Conservation (phyloP, 2,797 vertebrate species). For the Echeneis naucrates region DNA sequence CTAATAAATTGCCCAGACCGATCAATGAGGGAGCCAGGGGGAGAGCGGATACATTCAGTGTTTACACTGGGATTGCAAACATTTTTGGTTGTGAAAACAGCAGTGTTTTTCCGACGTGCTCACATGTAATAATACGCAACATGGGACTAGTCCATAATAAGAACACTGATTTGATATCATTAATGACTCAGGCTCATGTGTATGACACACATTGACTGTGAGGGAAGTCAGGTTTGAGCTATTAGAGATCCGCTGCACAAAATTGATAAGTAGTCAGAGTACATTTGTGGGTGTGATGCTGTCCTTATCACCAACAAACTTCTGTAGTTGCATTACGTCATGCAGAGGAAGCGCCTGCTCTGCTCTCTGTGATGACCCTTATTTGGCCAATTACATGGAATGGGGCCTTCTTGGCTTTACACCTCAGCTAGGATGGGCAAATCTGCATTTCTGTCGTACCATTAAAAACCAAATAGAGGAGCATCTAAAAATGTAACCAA, state of each 20-base stretch:
- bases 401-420: conserved; percentile 15
- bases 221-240: conserved; percentile 11
- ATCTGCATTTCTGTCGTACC: conserved; percentile 6
- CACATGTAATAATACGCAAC: not conserved
- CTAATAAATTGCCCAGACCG: conserved; percentile 83
- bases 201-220: conserved; percentile 6
- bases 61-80: conserved; percentile 69
- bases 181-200: conserved; percentile 6
- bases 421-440: conserved; percentile 4
- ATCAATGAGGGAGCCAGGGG: conserved; percentile 74
- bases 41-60: conserved; percentile 54
- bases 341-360: conserved; percentile 47
- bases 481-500: not conserved
- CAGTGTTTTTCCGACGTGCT: not conserved
- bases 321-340: conserved; percentile 78
- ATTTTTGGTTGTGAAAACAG: conserved; percentile 61
- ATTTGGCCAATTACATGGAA: conserved; percentile 68
- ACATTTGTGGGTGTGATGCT: conserved; percentile 73
- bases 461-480: conserved; percentile 9
- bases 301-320: conserved; percentile 76
- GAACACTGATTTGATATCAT: conserved; percentile 27
- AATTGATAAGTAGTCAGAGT: conserved; percentile 60
- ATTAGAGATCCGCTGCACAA: conserved; percentile 27
- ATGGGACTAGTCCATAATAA: conserved; percentile 32
- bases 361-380: conserved; percentile 43